These are phyloP conservation scores for Anagyrus pseudococci DNA, from an alignment of 2,888 invertebrate species.

Conservation along the genomic window DNA sequence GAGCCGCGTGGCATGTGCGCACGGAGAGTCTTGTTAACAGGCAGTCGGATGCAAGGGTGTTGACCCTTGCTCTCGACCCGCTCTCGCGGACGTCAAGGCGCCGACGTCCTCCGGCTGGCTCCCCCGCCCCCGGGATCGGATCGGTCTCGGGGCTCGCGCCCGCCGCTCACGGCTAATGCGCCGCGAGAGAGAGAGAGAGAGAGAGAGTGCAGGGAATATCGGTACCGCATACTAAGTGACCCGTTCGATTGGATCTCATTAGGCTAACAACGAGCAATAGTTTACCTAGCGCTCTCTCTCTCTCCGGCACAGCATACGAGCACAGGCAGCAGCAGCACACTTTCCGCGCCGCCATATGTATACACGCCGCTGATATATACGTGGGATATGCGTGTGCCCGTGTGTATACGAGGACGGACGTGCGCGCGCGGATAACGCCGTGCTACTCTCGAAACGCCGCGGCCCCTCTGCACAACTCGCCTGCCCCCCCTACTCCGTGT, in stretches of 20 bases:
- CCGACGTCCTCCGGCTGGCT: neutral
- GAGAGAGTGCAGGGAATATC: conserved; percentile 42
- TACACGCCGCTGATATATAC: too few relatives aligned
- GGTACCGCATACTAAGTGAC: conserved; percentile 53
- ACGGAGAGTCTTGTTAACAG: conserved; percentile 35
- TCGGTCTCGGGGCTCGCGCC: conserved; percentile 18
- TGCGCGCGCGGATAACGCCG: too few relatives aligned
- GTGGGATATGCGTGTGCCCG: too few relatives aligned
- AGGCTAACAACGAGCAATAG: conserved; percentile 52
- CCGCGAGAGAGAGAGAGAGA: conserved; percentile 40
- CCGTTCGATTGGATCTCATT: conserved; percentile 57
- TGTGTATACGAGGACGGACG: too few relatives aligned
- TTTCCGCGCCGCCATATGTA: neutral
- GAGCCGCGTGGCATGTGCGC: too few relatives aligned
- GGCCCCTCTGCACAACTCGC: too few relatives aligned
- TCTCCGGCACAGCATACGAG: neutral
- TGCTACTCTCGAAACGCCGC: too few relatives aligned
- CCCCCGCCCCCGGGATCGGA: conserved; percentile 6
- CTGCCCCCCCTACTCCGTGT: too few relatives aligned
- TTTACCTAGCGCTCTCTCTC: conserved; percentile 36
- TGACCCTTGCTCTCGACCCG: conserved; percentile 48
- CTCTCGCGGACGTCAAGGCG: conserved; percentile 25
- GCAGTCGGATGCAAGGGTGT: conserved; percentile 44
- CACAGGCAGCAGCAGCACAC: too few relatives aligned
- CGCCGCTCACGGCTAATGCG: conserved; percentile 47